Evolutionary conservation across 2,888 invertebrate species (phyloP).

Genomic region (Nomada flava): DNA sequence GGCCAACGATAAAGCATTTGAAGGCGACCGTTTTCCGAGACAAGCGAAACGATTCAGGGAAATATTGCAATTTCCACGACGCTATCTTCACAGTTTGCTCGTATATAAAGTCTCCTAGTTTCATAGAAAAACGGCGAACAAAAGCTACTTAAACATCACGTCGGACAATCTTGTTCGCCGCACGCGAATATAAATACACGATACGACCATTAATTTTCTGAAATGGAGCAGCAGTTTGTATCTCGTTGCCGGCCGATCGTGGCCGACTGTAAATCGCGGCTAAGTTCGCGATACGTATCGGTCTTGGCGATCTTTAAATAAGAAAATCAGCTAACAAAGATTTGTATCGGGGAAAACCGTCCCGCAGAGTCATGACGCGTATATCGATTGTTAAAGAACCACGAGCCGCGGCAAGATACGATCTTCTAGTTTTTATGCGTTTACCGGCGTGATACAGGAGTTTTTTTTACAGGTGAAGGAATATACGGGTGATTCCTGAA

Average conservation of each 20-base stretch:
- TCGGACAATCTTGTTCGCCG: not conserved
- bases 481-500: not conserved
- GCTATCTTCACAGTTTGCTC: not conserved
- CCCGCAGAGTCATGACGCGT: slow-evolving; percentile 45
- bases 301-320: slow-evolving; percentile 44
- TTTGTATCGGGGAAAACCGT: slow-evolving; percentile 58
- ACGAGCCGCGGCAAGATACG: slow-evolving; percentile 39
- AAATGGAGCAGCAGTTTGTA: slow-evolving; percentile 31
- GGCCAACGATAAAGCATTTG: no score
- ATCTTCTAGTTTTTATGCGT: slow-evolving; percentile 39
- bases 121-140: not conserved
- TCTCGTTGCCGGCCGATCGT: slow-evolving; percentile 8
- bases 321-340: slow-evolving; percentile 53
- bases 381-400: slow-evolving; percentile 55
- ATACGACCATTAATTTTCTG: slow-evolving; percentile 35
- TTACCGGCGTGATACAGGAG: slow-evolving; percentile 18
- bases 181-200: slow-evolving; percentile 17
- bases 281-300: slow-evolving; percentile 38
- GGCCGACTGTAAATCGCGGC: slow-evolving; percentile 28
- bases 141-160: not conserved
- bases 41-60: not conserved
- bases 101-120: not conserved
- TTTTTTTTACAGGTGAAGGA: slow-evolving; percentile 33
- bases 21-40: not conserved
- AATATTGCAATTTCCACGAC: not conserved